Base-by-base conservation (phyloP, 2,888 invertebrate species). In the Drosophila rellima region DNA sequence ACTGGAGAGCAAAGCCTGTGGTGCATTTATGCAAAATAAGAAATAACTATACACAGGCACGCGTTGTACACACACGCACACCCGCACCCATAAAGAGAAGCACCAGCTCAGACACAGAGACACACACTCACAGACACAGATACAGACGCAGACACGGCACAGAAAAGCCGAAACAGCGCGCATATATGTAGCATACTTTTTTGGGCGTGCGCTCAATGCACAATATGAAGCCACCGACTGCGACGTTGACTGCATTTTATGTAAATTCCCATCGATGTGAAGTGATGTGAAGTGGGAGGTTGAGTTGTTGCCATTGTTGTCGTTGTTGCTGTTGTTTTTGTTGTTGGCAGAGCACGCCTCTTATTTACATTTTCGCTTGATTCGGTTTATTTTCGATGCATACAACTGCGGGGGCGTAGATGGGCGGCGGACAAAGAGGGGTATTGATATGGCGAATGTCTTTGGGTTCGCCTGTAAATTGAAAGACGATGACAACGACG, bases 1-100 rank as follows among this genome's bases (percentile, higher is more conserved):
- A 78, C 80, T 74, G 86, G 67, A 80, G 76, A 82, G 83, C 81
- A 69, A 72, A 76, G 83, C 81, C 89, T 87, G 87, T 70, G 87
- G 86, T 89, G 81, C 87, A 86, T 87, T 87, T 89, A 87, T 89
- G 89, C 88, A 85, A 85, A 85, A 85, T 87, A 86, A 89, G 85
- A 86, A 86, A 87, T 87, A 89, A 83, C 88, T 69, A 69, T 47
- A 72, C 55, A 70, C 52, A 55, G 45, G 20, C 23, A 48, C 55
- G 54, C 42, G 50, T 17, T 35, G 42, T 11, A 37, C 13, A 26
- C 35, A 37, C 31, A 20, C 51, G 33, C 42, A 40, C 65, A 66
- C 15, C n/a, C 37, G 18, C 35, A 55, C 20, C 31, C 51, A 20
- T n/a, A 37, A n/a, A n/a, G n/a, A n/a, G n/a, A n/a, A n/a, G n/a